Conservation (phyloP, 2,113 vertebrate species). For the Carassius auratus region DNA sequence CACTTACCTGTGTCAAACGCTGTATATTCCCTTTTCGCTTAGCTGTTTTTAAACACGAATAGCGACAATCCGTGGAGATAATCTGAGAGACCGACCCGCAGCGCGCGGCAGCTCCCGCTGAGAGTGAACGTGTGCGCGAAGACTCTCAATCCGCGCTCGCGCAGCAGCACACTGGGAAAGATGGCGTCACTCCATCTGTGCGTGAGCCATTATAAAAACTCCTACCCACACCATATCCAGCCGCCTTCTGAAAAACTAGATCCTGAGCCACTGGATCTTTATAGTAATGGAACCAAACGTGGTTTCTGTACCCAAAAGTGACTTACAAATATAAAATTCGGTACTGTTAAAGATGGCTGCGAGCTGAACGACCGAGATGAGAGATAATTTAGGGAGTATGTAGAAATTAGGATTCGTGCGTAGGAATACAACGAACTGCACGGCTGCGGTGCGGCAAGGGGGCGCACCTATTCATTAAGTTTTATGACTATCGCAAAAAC, state of each 20-base stretch:
- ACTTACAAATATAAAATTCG: background rate
- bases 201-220: constrained; percentile 73
- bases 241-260: constrained; percentile 69
- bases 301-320: background rate
- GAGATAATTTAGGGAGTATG: background rate
- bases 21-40: constrained; percentile 64
- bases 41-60: constrained; percentile 26
- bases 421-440: constrained; percentile 51
- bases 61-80: constrained; percentile 60
- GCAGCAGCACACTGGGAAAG: constrained; percentile 72
- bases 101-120: constrained; percentile 65
- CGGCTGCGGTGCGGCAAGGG: constrained; percentile 46
- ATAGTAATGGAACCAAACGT: background rate
- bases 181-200: constrained; percentile 79
- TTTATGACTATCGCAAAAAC: constrained; percentile 53
- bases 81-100: constrained; percentile 61
- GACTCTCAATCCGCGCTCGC: constrained; percentile 38
- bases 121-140: constrained; percentile 56
- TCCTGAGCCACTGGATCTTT: background rate
- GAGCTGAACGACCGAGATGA: background rate
- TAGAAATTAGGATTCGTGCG: constrained; percentile 49
- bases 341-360: background rate
- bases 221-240: constrained; percentile 69
- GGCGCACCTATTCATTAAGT: constrained; percentile 65
- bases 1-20: constrained; percentile 72